Evolutionary conservation across 2,888 invertebrate genomes (phyloP).

Genomic region (Teleogryllus oceanicus): DNA sequence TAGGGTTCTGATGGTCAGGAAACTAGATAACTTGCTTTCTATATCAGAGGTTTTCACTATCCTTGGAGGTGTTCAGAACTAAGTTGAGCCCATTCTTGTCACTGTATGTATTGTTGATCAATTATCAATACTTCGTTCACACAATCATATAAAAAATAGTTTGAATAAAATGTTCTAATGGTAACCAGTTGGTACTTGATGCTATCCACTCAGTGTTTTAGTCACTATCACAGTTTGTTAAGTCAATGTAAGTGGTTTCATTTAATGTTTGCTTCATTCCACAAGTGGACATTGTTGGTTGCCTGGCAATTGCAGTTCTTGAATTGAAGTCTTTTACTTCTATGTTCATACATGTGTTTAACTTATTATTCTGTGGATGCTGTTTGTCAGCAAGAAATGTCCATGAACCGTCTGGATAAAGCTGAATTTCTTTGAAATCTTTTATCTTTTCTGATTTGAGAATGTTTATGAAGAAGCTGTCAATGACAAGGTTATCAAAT

Average conservation of each 20-base stretch:
- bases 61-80: no score
- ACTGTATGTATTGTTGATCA: no score
- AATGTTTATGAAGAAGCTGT: slow-evolving; percentile 90
- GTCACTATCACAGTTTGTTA: slow-evolving; percentile 66
- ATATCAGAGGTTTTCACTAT: no score
- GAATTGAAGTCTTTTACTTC: slow-evolving; percentile 21
- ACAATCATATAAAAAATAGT: no score
- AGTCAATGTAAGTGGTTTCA: slow-evolving; percentile 58
- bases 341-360: not conserved
- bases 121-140: no score
- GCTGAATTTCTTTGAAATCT: slow-evolving; percentile 76
- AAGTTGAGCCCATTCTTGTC: no score
- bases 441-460: slow-evolving; percentile 65
- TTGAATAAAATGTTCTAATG: no score
- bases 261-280: slow-evolving; percentile 24
- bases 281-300: not conserved
- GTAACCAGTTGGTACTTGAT: not conserved
- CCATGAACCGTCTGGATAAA: slow-evolving; percentile 82
- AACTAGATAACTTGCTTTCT: no score
- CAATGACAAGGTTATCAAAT: slow-evolving; percentile 89
- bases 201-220: slow-evolving; percentile 56
- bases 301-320: slow-evolving; percentile 36
- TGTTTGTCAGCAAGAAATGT: slow-evolving; percentile 66
- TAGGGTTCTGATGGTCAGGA: no score
- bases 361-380: slow-evolving; percentile 45